Evolutionary conservation across 2,113 vertebrate species (phyloP), one percentile per base, ranked within the genome.

Genomic region (Strix uralensis): DNA sequence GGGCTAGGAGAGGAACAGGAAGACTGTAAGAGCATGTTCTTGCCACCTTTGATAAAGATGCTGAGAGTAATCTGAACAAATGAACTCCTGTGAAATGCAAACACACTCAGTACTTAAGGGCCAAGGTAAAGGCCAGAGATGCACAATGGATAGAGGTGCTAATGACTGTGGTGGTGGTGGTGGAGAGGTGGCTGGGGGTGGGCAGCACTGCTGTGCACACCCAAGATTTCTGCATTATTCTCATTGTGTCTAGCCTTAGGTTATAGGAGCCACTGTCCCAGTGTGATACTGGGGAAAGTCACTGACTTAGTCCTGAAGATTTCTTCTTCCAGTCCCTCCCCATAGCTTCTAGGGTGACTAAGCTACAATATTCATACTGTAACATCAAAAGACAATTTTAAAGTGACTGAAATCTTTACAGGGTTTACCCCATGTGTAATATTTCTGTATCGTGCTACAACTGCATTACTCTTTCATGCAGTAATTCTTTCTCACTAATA

Each of bases 111-210:
- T 6, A 4, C 27, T n/a, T 18, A 22, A 23, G 55, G 40, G 32
- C 46, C 85, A 69, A 84, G 29, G 20, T 0, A 8, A 61, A n/a
- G 59, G 62, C 67, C 63, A 58, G 72, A 47, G 32, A 7, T 23
- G 40, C 2, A 0, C 22, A 9, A 0, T 26, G 27, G 15, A 59
- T 44, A 36, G 11, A 11, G 17, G 38, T 42, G 16, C 30, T 54
- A 21, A 22, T 38, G 80, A 8, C 8, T 0, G 0, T 2, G 9
- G 47, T 65, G 63, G 32, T 17, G 15, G 13, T 20, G 10, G 0
- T 27, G 26, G 30, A 55, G 38, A 44, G 47, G 10, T 4, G 20
- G n/a, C 40, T 86, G 67, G 0, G 0, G 54, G 17, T 3, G 3
- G 49, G 49, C 54, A 49, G 63, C 77, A 59, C 63, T 3, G 1